Percentiles rank a stretch among this genome's conserved stretches.
These are phyloP conservation scores for Malurus cyaneus DNA, from an alignment of 2,113 vertebrate genomes.

Conservation along the genomic window DNA sequence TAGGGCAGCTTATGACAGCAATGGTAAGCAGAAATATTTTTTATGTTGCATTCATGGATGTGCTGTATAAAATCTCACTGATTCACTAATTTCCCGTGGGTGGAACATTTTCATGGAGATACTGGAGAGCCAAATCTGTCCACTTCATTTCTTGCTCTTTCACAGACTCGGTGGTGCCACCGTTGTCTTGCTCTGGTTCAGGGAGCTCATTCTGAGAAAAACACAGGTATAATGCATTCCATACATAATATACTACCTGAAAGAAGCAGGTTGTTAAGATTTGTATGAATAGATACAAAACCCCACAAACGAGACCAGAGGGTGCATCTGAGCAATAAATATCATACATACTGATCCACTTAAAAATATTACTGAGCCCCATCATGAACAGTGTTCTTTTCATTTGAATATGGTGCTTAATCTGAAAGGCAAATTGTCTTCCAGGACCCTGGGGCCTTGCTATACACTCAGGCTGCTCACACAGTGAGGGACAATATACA, in stretches of 20 bases:
- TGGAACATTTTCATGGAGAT: constrained; percentile 92
- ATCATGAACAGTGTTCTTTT: background rate
- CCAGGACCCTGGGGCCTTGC: background rate
- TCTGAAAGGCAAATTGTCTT: constrained; percentile 16
- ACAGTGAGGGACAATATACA: background rate
- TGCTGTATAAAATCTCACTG: background rate
- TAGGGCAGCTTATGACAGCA: background rate
- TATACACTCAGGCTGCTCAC: background rate
- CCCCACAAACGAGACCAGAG: background rate
- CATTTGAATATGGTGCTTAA: background rate
- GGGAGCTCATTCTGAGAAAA: constrained; percentile 90
- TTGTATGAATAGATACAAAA: background rate
- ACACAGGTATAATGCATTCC: background rate
- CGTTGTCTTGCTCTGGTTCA: constrained; percentile 97
- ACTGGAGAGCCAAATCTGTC: constrained; percentile 93
- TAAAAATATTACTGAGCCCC: background rate
- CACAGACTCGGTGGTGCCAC: constrained; percentile 94
- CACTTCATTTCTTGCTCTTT: constrained; percentile 99
- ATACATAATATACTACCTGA: background rate
- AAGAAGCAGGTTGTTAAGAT: background rate
- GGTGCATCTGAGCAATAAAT: background rate
- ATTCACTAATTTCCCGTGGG: constrained; percentile 75
- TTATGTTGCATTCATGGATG: background rate
- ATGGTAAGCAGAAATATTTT: background rate
- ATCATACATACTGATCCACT: background rate